These are phyloP conservation scores for Scaptomyza caliginosa DNA, from an alignment of 2,888 invertebrate genomes.

Conservation along the genomic window DNA sequence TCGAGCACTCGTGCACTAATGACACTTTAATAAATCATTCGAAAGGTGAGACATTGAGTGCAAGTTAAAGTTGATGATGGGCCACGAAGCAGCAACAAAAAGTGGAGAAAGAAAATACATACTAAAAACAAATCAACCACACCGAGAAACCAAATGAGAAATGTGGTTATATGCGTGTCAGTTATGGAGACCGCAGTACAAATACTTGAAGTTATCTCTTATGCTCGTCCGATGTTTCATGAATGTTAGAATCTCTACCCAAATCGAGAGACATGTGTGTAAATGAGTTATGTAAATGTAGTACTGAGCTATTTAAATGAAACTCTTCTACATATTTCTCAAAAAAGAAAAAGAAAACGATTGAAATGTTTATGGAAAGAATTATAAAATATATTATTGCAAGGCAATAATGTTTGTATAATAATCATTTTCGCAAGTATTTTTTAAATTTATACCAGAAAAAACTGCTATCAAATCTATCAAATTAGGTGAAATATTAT, in stretches of 20 bases:
- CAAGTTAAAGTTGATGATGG: conserved; percentile 76
- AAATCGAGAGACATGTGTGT: conserved; percentile 6
- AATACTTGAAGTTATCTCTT: conserved; percentile 39
- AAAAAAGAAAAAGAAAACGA: too few relatives aligned
- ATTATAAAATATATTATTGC: neutral
- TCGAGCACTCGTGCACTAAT: conserved; percentile 80
- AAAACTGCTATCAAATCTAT: too few relatives aligned
- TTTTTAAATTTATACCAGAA: too few relatives aligned
- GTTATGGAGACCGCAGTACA: conserved; percentile 22
- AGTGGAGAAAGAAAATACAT: conserved; percentile 31
- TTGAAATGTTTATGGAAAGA: neutral
- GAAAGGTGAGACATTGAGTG: conserved; percentile 83
- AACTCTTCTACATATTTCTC: neutral
- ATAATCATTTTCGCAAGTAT: too few relatives aligned
- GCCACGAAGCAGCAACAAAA: conserved; percentile 50
- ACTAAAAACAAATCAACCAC: conserved; percentile 32
- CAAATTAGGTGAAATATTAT: too few relatives aligned
- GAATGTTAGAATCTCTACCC: conserved; percentile 15
- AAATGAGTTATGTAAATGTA: conserved; percentile 44
- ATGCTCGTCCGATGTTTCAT: conserved; percentile 37
- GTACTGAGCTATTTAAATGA: conserved; percentile 27
- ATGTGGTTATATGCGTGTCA: conserved; percentile 59
- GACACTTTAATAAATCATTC: conserved; percentile 83
- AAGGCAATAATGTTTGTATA: neutral
- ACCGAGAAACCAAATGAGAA: conserved; percentile 63